Conservation (phyloP, 2,113 vertebrate genomes). For the Pomatorhinus ruficollis region DNA sequence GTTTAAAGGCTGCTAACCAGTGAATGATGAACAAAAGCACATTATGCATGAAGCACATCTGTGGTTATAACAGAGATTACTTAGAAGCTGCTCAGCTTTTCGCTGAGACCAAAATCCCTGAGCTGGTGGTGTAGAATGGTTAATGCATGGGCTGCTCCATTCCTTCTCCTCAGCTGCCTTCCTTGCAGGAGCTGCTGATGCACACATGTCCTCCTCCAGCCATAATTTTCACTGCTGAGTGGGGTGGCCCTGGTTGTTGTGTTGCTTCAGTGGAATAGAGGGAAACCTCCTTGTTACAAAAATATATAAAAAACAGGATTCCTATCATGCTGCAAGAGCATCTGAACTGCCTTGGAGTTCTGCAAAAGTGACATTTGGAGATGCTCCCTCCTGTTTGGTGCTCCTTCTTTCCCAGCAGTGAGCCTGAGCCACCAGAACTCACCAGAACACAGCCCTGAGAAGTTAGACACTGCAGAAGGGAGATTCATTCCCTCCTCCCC, state of each 20-base stretch:
- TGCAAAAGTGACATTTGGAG: neutral
- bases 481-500: neutral
- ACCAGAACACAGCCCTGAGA: neutral
- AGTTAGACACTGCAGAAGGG: neutral
- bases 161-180: neutral
- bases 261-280: neutral
- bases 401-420: neutral
- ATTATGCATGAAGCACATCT: neutral
- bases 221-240: neutral
- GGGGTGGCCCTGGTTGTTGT: neutral
- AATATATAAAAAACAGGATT: neutral
- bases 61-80: neutral
- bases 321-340: neutral
- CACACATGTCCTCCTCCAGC: rapidly evolving
- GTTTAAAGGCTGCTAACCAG: neutral
- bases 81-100: neutral
- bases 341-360: neutral
- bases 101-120: neutral
- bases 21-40: neutral
- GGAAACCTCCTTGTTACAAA: neutral
- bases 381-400: neutral
- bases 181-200: neutral
- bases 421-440: neutral
- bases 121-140: neutral
- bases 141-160: neutral